Evolutionary conservation across 2,888 invertebrate genomes (phyloP).

Genomic region (Agrochola litura): DNA sequence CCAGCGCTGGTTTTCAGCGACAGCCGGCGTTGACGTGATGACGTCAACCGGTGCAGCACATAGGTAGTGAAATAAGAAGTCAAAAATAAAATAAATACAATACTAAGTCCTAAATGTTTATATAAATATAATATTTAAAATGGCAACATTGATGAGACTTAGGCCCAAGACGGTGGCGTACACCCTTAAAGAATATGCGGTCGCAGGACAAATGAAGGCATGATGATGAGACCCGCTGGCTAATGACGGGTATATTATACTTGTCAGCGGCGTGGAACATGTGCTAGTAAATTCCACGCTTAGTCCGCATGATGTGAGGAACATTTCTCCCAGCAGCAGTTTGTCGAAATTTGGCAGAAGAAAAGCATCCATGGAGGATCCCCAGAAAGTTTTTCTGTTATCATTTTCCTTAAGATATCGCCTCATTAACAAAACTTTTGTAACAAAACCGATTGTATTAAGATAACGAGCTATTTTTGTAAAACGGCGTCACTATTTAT

Average conservation of each 20-base stretch:
- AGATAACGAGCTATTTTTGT: not conserved
- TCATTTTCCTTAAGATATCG: conserved; percentile 1
- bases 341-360: not conserved
- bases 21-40: no score
- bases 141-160: not conserved
- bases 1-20: no score
- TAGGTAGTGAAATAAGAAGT: no score
- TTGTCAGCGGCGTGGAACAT: not conserved
- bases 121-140: no score
- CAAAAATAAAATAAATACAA: no score
- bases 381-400: not conserved
- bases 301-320: not conserved
- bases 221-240: not conserved
- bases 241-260: not conserved
- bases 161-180: not conserved
- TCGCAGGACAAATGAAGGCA: not conserved
- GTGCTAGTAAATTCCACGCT: not conserved
- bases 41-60: no score
- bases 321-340: not conserved
- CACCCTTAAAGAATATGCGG: not conserved
- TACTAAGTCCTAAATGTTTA: no score
- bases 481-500: not conserved
- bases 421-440: not conserved
- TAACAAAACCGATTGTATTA: no score
- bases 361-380: not conserved